Percentiles rank a stretch among this genome's conserved stretches.
These are phyloP conservation scores for Clarias batrachus DNA, from an alignment of 2,113 vertebrate genomes.

Conservation along the genomic window DNA sequence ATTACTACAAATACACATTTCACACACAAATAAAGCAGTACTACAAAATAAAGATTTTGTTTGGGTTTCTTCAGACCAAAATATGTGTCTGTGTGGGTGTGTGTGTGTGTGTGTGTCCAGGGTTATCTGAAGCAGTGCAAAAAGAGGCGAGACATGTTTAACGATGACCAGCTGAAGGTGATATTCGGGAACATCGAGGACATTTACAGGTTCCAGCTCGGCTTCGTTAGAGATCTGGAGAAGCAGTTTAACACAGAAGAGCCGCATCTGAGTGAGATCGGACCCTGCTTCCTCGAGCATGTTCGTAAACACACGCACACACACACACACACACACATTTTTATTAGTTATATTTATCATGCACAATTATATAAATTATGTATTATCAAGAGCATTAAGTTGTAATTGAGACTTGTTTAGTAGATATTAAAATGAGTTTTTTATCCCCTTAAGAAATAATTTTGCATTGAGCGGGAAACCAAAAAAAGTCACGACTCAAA, in stretches of 20 bases:
- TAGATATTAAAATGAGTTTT: not conserved
- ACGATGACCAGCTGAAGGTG: slow-evolving; percentile 92
- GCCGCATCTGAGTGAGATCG: slow-evolving; percentile 96
- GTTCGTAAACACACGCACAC: slow-evolving; percentile 62
- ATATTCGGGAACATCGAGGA: slow-evolving; percentile 99
- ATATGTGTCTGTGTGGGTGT: not conserved
- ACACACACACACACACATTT: slow-evolving; percentile 4
- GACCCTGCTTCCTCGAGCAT: slow-evolving; percentile 96
- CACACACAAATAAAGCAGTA: not conserved
- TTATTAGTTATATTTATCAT: not conserved
- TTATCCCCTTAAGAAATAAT: not conserved
- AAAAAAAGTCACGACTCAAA: not conserved
- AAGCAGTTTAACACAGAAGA: slow-evolving; percentile 99
- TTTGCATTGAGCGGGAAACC: not conserved
- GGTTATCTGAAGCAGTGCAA: slow-evolving; percentile 96
- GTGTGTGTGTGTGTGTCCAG: slow-evolving; percentile 66
- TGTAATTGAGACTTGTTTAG: not conserved
- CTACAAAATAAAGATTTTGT: not conserved
- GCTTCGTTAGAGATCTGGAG: slow-evolving; percentile 94
- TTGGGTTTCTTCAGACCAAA: not conserved
- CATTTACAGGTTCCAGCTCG: slow-evolving; percentile 98
- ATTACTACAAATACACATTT: not conserved
- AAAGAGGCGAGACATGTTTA: slow-evolving; percentile 98
- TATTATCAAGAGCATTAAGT: not conserved
- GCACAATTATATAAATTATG: not conserved